These are phyloP conservation scores for Perca schrenkii DNA, from an alignment of 2,113 vertebrate species.

Conservation along the genomic window DNA sequence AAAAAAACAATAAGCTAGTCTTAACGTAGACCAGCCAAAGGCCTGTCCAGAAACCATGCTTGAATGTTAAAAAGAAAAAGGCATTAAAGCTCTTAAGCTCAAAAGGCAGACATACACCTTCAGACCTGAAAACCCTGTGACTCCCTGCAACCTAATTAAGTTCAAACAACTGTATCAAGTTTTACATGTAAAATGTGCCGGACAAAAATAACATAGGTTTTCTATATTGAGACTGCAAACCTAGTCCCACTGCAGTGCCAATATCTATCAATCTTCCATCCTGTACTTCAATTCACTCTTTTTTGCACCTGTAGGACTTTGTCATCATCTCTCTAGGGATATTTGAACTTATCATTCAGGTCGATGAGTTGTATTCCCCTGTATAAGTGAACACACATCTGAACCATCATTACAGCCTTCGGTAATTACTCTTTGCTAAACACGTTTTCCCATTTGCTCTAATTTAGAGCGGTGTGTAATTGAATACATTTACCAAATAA, in stretches of 20 bases:
- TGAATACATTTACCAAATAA: conserved; percentile 51
- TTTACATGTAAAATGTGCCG: background rate
- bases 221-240: conserved; percentile 3
- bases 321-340: conserved; percentile 1
- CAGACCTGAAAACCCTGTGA: background rate
- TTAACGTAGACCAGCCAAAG: background rate
- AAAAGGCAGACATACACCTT: background rate
- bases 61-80: conserved; percentile 3
- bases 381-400: conserved; percentile 37
- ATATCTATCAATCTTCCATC: background rate
- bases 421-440: conserved; percentile 52
- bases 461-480: conserved; percentile 49
- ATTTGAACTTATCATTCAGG: conserved; percentile 22
- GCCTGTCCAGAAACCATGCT: background rate
- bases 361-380: conserved; percentile 9
- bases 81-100: background rate
- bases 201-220: conserved; percentile 7
- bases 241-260: background rate
- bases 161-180: background rate
- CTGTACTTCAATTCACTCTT: background rate
- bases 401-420: conserved; percentile 33
- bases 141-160: background rate
- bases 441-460: conserved; percentile 51
- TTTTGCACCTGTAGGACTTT: conserved; percentile 13
- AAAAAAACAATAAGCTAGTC: background rate